These are phyloP conservation scores for Drepanosiphum platanoidis DNA, from an alignment of 2,888 invertebrate genomes.

Conservation along the genomic window DNA sequence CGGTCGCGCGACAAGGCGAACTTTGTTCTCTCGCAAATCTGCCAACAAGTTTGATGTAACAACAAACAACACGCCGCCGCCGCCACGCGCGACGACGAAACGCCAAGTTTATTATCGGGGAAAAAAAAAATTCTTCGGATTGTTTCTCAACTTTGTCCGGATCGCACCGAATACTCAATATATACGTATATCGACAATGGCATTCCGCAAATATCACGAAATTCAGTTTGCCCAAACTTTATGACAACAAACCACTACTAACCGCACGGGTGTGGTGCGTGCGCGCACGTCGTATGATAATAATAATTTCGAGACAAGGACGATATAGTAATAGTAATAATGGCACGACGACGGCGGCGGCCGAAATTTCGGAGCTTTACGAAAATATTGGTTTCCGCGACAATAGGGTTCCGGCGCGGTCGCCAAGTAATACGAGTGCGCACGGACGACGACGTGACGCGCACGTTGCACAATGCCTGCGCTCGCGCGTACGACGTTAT, in stretches of 20 bases:
- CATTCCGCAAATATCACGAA: slow-evolving; percentile 3
- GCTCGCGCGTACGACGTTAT: no score
- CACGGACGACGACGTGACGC: no score
- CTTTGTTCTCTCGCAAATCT: background rate
- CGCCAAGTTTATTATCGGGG: background rate
- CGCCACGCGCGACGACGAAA: background rate
- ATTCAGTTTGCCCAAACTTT: slow-evolving; percentile 17
- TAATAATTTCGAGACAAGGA: background rate
- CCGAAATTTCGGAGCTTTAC: background rate
- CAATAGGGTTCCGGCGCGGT: background rate
- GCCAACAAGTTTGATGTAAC: background rate
- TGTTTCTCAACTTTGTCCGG: background rate
- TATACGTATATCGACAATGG: background rate
- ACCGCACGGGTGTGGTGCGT: background rate
- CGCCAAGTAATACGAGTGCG: background rate
- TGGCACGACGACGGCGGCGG: background rate
- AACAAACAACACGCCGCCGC: no score
- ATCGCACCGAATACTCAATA: background rate
- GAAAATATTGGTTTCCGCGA: background rate
- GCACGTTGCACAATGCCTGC: no score
- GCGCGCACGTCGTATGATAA: background rate
- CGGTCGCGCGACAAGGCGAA: background rate
- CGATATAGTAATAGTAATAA: background rate
- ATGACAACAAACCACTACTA: background rate
- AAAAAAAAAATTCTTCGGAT: slow-evolving; percentile 15